Evolutionary conservation across 2,797 vertebrate species (phyloP), one percentile per base, ranked within the genome.

Genomic region (Enteromius fasciolatus): DNA sequence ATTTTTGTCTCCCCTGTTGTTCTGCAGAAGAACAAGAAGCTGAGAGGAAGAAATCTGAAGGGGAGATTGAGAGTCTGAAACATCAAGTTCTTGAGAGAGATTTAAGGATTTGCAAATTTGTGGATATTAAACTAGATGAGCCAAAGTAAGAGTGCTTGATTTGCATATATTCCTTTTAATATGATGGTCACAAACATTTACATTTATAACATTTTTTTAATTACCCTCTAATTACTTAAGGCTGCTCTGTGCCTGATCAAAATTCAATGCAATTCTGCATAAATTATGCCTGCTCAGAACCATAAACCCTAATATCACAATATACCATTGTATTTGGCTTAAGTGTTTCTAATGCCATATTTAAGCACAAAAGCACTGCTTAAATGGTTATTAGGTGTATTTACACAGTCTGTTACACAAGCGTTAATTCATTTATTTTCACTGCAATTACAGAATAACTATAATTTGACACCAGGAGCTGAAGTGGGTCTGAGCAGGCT

Each of bases 31-130:
- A 84, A 4, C 88, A 92, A 0, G 76, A 83, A 10, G 70, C 1
- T 0, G 88, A 85, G 2, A 91, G 88, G 83, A 52, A 4, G 11
- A 88, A 81, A 41, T 85, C 90, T 1, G 84, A 90, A 81, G 18
- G 6, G 2, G 80, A 91, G 1, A 88, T 93, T 28, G 52, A 89
- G 50, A 5, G 0, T 0, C 81, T 94, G 69, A 94, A 94, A 82
- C 76, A 91, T 44, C 81, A 90, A 39, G 91, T 94, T 80, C 66
- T 92, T 76, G 88, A 91, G 1, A 84, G 92, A 88, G 93, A 94
- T 83, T 87, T 86, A 50, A 81, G 86, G 12, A 78, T 95, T 76
- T 95, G 95, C 88, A 68, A 63, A 39, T 90, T 86, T 88, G 91
- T 90, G 31, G 92, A 95, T 83, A 14, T n/a, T 14, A 54, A 52